Percentiles rank a stretch among this genome's conserved stretches.
These are phyloP conservation scores for Drosophila tripunctata DNA, from an alignment of 2,888 invertebrate species.

Conservation along the genomic window DNA sequence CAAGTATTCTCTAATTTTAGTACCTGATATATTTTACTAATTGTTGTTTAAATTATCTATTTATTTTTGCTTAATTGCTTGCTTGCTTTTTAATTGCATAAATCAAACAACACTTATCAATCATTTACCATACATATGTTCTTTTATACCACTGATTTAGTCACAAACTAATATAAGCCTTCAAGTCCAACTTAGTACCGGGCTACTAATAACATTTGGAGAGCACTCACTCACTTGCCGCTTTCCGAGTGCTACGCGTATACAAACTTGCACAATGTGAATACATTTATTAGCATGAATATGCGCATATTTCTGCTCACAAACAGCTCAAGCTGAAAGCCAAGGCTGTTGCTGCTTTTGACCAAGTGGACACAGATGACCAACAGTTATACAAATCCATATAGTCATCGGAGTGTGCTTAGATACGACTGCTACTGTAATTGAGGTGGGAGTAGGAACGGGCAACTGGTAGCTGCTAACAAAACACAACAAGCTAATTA, in stretches of 20 bases:
- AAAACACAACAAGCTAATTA: slow-evolving; percentile 66
- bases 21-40: no score
- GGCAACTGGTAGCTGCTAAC: slow-evolving; percentile 6
- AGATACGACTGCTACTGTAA: slow-evolving; percentile 2
- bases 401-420: slow-evolving; percentile 29
- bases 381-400: slow-evolving; percentile 23
- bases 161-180: no score
- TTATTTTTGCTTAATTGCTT: not conserved
- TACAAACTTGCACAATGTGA: not conserved
- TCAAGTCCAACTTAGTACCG: no score
- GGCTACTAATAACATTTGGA: no score
- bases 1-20: no score
- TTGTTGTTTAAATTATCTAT: no score
- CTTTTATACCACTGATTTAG: no score
- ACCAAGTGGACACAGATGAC: slow-evolving; percentile 15
- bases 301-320: slow-evolving; percentile 44
- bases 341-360: not conserved
- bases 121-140: no score
- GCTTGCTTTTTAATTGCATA: no score
- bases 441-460: slow-evolving; percentile 2
- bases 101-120: no score
- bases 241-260: not conserved
- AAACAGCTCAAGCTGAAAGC: not conserved
- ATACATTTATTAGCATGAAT: slow-evolving; percentile 59
- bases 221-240: not conserved